Percentiles rank a stretch among this genome's conserved stretches.
phyloP scores from a whole-genome alignment of 2,113 vertebrate genomes.

The human region DNA sequence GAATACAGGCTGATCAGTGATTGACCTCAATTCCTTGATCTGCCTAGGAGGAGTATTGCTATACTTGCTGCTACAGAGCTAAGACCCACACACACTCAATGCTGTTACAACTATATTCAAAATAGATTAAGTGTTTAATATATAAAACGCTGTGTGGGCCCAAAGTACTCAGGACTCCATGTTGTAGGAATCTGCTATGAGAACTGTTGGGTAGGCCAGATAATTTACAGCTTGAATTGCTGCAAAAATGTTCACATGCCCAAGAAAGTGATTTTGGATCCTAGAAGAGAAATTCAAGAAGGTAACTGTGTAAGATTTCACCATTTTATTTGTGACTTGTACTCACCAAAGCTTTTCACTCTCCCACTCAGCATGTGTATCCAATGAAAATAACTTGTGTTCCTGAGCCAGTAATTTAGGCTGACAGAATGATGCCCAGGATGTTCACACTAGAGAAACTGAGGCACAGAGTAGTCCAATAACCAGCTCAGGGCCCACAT shows the following conservation, averaged over 20 bases:
- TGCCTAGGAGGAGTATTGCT: constrained; percentile 53
- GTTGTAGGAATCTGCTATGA: constrained; percentile 27
- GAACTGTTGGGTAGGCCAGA: constrained; percentile 5
- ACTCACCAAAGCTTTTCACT: background rate
- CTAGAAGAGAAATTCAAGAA: constrained; percentile 19
- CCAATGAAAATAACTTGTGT: background rate
- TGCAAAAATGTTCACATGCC: constrained; percentile 13
- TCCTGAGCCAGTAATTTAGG: background rate
- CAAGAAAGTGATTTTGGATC: background rate
- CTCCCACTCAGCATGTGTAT: background rate
- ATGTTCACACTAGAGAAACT: background rate
- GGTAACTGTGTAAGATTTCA: background rate
- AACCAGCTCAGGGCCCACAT: background rate
- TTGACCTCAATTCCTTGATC: constrained; percentile 70
- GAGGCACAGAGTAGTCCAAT: background rate
- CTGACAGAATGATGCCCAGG: background rate
- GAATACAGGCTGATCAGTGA: constrained; percentile 66
- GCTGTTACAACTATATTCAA: constrained; percentile 17
- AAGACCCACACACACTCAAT: background rate
- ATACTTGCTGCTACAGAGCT: constrained; percentile 47
- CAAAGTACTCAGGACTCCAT: background rate
- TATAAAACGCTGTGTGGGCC: background rate
- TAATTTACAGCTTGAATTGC: constrained; percentile 38
- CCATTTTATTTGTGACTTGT: constrained; percentile 1
- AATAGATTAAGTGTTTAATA: background rate